Evolutionary conservation across 2,113 vertebrate species (phyloP).

Genomic region (Lasiurus borealis): DNA sequence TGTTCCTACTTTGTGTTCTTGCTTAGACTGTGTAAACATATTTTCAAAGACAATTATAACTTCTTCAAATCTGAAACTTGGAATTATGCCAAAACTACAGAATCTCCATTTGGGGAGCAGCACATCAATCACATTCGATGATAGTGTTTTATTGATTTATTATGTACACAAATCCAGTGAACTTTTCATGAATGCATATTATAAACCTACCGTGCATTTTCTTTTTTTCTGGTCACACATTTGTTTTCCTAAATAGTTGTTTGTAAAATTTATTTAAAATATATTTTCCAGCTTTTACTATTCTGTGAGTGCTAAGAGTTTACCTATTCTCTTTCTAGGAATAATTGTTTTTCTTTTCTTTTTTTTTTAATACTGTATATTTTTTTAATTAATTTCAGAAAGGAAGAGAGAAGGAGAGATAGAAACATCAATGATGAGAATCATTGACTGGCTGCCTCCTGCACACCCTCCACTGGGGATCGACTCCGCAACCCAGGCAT

Average conservation of each 20-base stretch:
- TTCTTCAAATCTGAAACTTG: slow-evolving; percentile 32
- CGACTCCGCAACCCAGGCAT: too few species aligned
- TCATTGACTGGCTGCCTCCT: too few species aligned
- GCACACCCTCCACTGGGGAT: too few species aligned
- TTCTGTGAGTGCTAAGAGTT: background rate
- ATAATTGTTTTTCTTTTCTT: background rate
- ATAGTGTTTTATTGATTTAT: slow-evolving; percentile 41
- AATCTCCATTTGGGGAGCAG: slow-evolving; percentile 7
- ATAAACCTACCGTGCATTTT: background rate
- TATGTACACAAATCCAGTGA: slow-evolving; percentile 40
- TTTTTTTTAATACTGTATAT: too few species aligned
- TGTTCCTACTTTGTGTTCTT: background rate
- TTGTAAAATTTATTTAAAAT: background rate
- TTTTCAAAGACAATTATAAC: slow-evolving; percentile 21
- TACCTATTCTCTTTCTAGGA: slow-evolving; percentile 1
- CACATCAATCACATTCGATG: background rate
- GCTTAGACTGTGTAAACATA: background rate
- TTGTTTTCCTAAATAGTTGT: background rate
- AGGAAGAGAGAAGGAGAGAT: too few species aligned
- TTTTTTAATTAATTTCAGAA: too few species aligned
- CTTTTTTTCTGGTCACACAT: background rate
- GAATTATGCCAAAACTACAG: slow-evolving; percentile 6
- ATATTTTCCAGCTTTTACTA: background rate
- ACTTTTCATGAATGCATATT: background rate
- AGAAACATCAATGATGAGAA: too few species aligned